Conservation (phyloP, 2,113 vertebrate genomes). For the Stigmatopora argus region DNA sequence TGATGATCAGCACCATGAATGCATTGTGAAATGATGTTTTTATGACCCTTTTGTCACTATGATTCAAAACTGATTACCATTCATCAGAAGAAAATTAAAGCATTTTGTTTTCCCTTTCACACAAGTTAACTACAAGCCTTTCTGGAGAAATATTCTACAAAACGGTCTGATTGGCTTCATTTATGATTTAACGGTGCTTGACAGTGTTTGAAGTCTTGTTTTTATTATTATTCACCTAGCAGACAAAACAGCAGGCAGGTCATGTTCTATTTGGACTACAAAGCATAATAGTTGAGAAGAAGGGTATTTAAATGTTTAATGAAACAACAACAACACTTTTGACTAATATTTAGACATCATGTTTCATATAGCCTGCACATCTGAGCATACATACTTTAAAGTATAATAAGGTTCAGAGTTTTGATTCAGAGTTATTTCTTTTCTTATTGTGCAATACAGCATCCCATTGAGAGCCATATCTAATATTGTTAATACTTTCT, state of each 20-base stretch:
- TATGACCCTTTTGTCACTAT: constrained; percentile 27
- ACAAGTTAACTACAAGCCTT: constrained; percentile 38
- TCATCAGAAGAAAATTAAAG: constrained; percentile 47
- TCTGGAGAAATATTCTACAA: constrained; percentile 55
- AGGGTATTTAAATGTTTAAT: constrained; percentile 13
- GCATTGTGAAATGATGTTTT: constrained; percentile 33
- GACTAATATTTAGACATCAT: too few species aligned
- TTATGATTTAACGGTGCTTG: constrained; percentile 55
- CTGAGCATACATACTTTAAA: too few species aligned
- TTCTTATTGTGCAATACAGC: too few species aligned
- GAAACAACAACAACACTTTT: background rate
- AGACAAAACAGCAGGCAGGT: constrained; percentile 26
- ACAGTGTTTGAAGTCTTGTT: constrained; percentile 57
- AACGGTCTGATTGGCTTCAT: constrained; percentile 63
- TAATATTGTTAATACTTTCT: too few species aligned
- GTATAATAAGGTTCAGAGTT: too few species aligned
- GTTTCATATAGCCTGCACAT: too few species aligned
- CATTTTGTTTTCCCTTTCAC: constrained; percentile 45
- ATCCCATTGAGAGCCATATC: too few species aligned
- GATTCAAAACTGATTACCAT: constrained; percentile 57
- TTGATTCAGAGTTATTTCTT: too few species aligned
- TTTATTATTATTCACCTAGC: constrained; percentile 58
- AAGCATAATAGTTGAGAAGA: constrained; percentile 29
- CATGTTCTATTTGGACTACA: constrained; percentile 41
- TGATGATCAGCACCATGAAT: constrained; percentile 22